Conservation (phyloP, 2,113 vertebrate species). For the Holacanthus passer region DNA sequence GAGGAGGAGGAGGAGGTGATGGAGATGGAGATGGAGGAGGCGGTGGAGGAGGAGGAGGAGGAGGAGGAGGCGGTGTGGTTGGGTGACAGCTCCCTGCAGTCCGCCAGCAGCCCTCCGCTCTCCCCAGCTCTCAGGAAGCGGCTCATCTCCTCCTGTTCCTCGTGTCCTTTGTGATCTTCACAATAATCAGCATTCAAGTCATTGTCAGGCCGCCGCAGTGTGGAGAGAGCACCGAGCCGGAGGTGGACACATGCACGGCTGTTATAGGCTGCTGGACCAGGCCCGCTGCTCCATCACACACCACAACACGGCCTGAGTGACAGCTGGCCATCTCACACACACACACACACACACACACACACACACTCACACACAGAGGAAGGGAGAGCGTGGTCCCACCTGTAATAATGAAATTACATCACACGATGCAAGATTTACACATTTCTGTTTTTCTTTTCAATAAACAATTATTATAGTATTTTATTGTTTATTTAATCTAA, state of each 20-base stretch:
- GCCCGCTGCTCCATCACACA: constrained; percentile 26
- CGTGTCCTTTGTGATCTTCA: constrained; percentile 90
- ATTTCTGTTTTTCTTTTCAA: no score
- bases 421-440: not conserved
- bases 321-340: not conserved
- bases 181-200: constrained; percentile 96
- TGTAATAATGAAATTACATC: no score
- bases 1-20: constrained; percentile 35
- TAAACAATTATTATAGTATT: not conserved
- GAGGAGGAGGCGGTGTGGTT: constrained; percentile 60
- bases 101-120: constrained; percentile 85
- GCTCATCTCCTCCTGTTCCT: constrained; percentile 92
- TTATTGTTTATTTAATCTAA: not conserved
- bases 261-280: constrained; percentile 10
- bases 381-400: not conserved
- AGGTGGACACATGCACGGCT: constrained; percentile 16
- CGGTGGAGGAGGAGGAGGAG: constrained; percentile 70
- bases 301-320: constrained; percentile 32
- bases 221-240: constrained; percentile 10
- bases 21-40: constrained; percentile 46
- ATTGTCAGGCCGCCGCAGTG: constrained; percentile 79
- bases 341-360: no score
- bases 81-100: constrained; percentile 88
- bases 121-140: constrained; percentile 87
- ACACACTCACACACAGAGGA: no score